Percentiles rank a stretch among this genome's conserved stretches.
These are phyloP conservation scores for Euwallacea fornicatus DNA, from an alignment of 1,140 invertebrate genomes.

Conservation along the genomic window DNA sequence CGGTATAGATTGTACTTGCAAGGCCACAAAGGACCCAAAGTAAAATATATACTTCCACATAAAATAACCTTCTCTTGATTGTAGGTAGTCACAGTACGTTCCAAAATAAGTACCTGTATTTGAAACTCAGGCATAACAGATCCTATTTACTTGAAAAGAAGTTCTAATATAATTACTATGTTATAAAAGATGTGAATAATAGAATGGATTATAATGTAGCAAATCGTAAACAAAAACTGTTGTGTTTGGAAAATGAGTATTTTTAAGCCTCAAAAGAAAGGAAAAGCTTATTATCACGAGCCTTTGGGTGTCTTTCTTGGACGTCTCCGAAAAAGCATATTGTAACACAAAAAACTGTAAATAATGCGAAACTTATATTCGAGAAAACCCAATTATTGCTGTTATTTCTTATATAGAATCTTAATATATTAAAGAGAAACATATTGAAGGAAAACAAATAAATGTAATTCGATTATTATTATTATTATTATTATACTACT, in stretches of 20 bases:
- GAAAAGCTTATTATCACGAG: neutral
- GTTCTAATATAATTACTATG: too few species aligned
- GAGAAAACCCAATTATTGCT: constrained; percentile 38
- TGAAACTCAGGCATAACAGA: constrained; percentile 27
- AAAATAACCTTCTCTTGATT: neutral
- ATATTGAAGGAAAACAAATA: constrained; percentile 45
- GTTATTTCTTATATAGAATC: constrained; percentile 48
- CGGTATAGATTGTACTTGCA: neutral
- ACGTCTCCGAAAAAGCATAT: too few species aligned
- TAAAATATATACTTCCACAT: neutral
- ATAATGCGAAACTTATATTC: constrained; percentile 21
- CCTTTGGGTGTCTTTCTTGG: too few species aligned
- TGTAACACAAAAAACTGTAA: too few species aligned
- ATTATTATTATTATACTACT: constrained; percentile 43
- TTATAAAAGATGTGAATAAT: neutral
- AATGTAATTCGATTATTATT: constrained; percentile 48
- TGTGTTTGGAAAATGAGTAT: constrained; percentile 5
- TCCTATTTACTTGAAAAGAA: constrained; percentile 25
- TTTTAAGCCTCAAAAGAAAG: neutral
- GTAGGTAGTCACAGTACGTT: neutral
- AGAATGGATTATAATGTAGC: constrained; percentile 9
- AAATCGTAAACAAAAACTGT: constrained; percentile 18
- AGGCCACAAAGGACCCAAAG: neutral
- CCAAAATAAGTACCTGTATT: constrained; percentile 35
- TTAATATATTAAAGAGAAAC: constrained; percentile 41